Percentiles rank a stretch among this genome's conserved stretches.
These are phyloP conservation scores for Sterna hirundo DNA, from an alignment of 2,113 vertebrate genomes.

Conservation along the genomic window DNA sequence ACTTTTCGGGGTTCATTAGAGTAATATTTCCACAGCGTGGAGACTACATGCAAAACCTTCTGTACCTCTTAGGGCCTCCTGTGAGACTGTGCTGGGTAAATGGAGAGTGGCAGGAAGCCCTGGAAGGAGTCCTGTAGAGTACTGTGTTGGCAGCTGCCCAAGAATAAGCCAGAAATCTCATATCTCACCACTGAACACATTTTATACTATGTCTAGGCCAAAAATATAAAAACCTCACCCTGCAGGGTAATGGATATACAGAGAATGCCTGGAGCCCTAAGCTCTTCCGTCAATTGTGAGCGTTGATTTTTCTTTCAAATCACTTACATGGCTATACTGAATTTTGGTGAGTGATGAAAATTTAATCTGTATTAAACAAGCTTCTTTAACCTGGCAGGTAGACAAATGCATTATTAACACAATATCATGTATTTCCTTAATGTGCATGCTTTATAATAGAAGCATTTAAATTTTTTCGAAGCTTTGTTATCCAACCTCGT, in stretches of 20 bases:
- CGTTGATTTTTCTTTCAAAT: background rate
- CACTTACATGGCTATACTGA: background rate
- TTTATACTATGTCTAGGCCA: background rate
- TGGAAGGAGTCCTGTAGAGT: background rate
- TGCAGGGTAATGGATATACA: background rate
- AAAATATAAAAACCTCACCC: background rate
- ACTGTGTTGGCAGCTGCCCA: background rate
- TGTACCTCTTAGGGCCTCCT: background rate
- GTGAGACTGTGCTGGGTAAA: background rate
- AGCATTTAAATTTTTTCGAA: background rate
- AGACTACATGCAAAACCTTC: background rate
- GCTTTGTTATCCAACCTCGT: background rate
- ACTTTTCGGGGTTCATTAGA: background rate
- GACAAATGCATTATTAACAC: background rate
- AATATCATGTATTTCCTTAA: background rate
- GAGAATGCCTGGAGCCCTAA: background rate
- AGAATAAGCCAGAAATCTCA: background rate
- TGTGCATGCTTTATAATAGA: background rate
- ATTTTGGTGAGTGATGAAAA: background rate
- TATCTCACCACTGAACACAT: background rate
- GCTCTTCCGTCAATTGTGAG: slow-evolving; percentile 41
- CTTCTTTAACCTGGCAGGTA: background rate
- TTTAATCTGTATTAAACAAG: background rate
- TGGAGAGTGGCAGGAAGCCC: background rate
- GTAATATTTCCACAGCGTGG: accelerated